These are phyloP conservation scores for Brachionus plicatilis DNA, from an alignment of 1,140 invertebrate species.

Conservation along the genomic window DNA sequence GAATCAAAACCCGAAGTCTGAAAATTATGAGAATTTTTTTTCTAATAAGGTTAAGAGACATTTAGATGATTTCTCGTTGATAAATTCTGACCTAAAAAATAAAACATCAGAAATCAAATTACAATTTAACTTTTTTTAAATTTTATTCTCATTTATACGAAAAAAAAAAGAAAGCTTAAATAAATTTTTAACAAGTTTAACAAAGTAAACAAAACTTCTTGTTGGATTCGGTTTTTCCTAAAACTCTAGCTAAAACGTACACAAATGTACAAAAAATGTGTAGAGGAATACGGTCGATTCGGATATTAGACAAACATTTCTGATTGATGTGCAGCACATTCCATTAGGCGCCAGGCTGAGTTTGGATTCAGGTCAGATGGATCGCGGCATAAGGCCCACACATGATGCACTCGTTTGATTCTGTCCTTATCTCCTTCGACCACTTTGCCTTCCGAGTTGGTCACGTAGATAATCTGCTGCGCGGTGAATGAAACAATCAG, in stretches of 20 bases:
- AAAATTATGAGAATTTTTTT: not conserved
- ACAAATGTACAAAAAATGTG: constrained; percentile 5
- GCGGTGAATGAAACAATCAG: constrained; percentile 88
- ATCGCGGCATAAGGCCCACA: constrained; percentile 95
- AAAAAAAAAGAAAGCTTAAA: not conserved
- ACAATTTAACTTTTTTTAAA: not conserved
- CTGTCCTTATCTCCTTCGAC: constrained; percentile 95
- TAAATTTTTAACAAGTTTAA: not conserved
- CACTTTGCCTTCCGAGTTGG: constrained; percentile 73
- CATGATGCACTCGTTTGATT: constrained; percentile 85
- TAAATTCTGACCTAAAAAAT: not conserved
- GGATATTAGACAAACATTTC: constrained; percentile 34
- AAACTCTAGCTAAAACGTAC: not conserved
- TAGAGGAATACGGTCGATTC: not conserved
- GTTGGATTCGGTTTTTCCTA: not conserved
- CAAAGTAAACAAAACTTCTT: not conserved
- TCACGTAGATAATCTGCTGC: constrained; percentile 89
- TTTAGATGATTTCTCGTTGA: not conserved
- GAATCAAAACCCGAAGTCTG: not conserved
- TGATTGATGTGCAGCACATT: constrained; percentile 52
- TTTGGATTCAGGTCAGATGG: constrained; percentile 84
- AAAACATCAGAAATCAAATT: not conserved
- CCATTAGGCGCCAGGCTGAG: constrained; percentile 90
- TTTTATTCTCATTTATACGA: not conserved
- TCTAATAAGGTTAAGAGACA: not conserved